A percentile compares a stretch with the other conserved stretches of the same genome.
Evolutionary conservation across 2,888 invertebrate genomes (phyloP).

Genomic region (Meteorus cinctellus): DNA sequence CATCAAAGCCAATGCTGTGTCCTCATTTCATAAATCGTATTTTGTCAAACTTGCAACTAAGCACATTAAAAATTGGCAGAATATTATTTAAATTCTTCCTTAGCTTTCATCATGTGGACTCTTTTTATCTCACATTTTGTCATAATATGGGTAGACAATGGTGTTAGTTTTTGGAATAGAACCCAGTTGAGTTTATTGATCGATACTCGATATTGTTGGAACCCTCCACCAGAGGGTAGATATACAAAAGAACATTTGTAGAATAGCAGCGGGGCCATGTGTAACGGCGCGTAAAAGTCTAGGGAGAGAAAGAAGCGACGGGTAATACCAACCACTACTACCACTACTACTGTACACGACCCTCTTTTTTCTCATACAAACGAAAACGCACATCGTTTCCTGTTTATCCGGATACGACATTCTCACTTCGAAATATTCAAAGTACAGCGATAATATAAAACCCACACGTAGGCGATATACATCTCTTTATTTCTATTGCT

Average conservation of each 20-base stretch:
- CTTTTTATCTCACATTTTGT: background rate
- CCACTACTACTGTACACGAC: background rate
- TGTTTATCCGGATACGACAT: conserved; percentile 10
- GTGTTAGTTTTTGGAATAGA: background rate
- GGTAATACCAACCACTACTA: background rate
- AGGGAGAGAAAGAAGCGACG: background rate
- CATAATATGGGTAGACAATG: background rate
- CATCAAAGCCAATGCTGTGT: conserved; percentile 4
- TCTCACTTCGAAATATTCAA: background rate
- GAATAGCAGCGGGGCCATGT: conserved; percentile 26
- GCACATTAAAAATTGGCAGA: background rate
- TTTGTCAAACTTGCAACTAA: background rate
- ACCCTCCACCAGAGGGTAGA: conserved; percentile 30
- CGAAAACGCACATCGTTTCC: conserved; percentile 4
- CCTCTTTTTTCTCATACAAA: background rate
- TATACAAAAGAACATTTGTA: conserved; percentile 33
- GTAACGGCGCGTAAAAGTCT: conserved; percentile 18
- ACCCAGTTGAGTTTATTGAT: conserved; percentile 39
- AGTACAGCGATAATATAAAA: conserved; percentile 13
- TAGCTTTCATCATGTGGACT: too few species aligned
- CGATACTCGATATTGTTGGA: conserved; percentile 38
- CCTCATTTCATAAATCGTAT: conserved; percentile 11
- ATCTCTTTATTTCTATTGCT: background rate
- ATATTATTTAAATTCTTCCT: background rate
- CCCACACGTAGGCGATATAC: conserved; percentile 12